phyloP scores from a whole-genome alignment of 2,113 vertebrate species.

The Oncorhynchus mykiss region DNA sequence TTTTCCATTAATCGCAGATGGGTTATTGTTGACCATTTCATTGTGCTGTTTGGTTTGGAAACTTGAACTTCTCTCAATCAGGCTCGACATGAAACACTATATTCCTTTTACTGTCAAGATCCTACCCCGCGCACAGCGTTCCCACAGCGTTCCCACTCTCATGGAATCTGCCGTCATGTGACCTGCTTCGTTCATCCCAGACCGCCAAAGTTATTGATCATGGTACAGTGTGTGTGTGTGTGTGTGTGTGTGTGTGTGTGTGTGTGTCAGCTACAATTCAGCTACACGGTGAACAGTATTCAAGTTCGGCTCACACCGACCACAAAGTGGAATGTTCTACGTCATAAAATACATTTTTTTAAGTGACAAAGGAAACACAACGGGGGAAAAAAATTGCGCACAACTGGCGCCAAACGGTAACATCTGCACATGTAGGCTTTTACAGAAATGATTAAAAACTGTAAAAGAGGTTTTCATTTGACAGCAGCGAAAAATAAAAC shows the following conservation, averaged over 20 bases:
- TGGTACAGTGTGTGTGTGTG: neutral
- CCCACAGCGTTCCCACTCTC: no score
- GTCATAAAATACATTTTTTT: neutral
- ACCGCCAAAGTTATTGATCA: slow-evolving; percentile 60
- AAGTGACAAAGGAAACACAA: neutral
- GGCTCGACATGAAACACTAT: slow-evolving; percentile 62
- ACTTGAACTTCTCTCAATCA: slow-evolving; percentile 58
- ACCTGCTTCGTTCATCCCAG: slow-evolving; percentile 41
- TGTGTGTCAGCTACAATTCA: slow-evolving; percentile 6
- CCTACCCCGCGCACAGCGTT: neutral
- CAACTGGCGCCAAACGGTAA: neutral
- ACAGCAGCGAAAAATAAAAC: neutral
- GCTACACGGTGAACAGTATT: slow-evolving; percentile 21
- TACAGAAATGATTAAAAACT: neutral
- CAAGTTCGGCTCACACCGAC: slow-evolving; percentile 16
- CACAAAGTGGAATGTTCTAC: slow-evolving; percentile 18
- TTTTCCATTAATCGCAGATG: slow-evolving; percentile 58
- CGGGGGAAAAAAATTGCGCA: neutral
- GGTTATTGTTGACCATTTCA: slow-evolving; percentile 41
- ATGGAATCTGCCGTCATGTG: slow-evolving; percentile 36
- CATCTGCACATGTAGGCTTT: neutral
- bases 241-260: neutral
- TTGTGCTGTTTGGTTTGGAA: slow-evolving; percentile 51
- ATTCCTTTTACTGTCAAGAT: slow-evolving; percentile 70
- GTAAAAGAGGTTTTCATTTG: neutral